These are phyloP conservation scores for Nasua narica DNA, from an alignment of 2,797 vertebrate genomes.

Conservation along the genomic window DNA sequence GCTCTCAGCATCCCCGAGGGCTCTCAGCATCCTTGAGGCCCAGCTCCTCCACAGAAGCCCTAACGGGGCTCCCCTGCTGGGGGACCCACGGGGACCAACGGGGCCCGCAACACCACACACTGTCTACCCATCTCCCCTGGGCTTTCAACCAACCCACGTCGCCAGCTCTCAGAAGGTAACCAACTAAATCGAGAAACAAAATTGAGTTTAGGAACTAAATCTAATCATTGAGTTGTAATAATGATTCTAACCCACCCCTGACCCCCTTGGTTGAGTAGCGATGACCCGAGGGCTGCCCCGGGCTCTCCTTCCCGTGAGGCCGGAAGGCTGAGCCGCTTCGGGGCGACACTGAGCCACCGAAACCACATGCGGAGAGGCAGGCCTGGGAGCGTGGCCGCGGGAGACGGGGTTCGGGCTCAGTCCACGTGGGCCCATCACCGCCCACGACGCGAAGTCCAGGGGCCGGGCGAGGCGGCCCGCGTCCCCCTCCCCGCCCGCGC, in stretches of 20 bases:
- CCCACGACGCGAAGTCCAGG: too few species aligned
- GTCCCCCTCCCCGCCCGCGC: background rate
- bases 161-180: background rate
- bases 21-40: background rate
- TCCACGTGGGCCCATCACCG: rapidly evolving
- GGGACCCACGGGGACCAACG: too few species aligned
- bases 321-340: rapidly evolving
- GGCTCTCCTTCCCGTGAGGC: rapidly evolving
- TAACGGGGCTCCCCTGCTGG: background rate
- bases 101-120: background rate
- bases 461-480: too few species aligned
- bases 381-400: rapidly evolving
- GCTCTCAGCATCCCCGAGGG: background rate
- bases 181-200: background rate
- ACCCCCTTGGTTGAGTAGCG: too few species aligned
- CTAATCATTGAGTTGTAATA: background rate
- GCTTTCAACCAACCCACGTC: background rate
- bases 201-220: background rate
- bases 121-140: rapidly evolving
- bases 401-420: background rate
- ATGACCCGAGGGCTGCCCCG: background rate
- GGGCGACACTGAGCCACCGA: too few species aligned
- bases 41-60: rapidly evolving
- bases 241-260: background rate
- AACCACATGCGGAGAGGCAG: background rate